Percentiles rank a stretch among this genome's conserved stretches.
These are phyloP conservation scores for Rousettus leschenaultii DNA, from an alignment of 2,113 vertebrate species.

Conservation along the genomic window DNA sequence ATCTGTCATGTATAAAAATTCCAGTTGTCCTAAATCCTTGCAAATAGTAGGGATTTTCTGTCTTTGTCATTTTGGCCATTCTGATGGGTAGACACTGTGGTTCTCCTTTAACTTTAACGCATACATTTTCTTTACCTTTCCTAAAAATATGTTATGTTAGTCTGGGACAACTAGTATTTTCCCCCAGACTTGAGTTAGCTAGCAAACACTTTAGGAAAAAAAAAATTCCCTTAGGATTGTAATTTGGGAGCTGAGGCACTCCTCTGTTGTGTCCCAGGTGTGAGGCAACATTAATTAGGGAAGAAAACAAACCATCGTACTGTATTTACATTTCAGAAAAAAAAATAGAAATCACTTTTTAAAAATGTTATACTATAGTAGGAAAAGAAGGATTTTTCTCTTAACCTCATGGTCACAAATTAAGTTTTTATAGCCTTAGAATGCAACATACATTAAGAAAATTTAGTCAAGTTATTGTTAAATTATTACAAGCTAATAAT, in stretches of 20 bases:
- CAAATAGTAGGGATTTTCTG: neutral
- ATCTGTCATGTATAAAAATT: too few species aligned
- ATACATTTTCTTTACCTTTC: neutral
- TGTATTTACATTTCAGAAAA: neutral
- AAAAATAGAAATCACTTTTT: neutral
- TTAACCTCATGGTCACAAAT: neutral
- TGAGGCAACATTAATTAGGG: neutral
- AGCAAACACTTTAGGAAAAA: neutral
- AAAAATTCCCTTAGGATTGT: neutral
- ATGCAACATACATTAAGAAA: neutral
- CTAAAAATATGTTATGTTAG: neutral
- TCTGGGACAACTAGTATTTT: neutral
- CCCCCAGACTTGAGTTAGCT: neutral
- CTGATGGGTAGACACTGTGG: neutral
- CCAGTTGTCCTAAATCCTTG: neutral
- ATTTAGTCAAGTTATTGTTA: neutral
- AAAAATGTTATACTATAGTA: neutral
- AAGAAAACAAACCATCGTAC: neutral
- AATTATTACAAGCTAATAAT: constrained; percentile 1
- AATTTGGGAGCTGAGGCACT: neutral
- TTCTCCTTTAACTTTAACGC: neutral
- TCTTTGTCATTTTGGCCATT: neutral
- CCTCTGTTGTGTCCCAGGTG: neutral
- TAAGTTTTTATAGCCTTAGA: neutral
- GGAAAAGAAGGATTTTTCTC: neutral